Evolutionary conservation across 2,888 invertebrate species (phyloP), one percentile per base, ranked within the genome.

Genomic region (Plagodis dolabraria): DNA sequence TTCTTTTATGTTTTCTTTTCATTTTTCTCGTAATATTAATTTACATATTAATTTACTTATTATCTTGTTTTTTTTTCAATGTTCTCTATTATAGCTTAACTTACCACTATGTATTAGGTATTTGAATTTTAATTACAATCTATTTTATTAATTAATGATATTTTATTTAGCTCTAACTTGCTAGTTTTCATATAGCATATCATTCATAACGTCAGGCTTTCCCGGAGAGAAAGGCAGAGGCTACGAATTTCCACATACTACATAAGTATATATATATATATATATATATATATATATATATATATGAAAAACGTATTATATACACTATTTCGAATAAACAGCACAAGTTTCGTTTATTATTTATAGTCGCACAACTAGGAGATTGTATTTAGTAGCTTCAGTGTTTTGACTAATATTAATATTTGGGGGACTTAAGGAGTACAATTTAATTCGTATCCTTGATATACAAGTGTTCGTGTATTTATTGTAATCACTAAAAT

Each of bases 311-410:
- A n/a, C n/a, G n/a, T 22, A 22, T 22, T 22, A 22, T 57, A 62
- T 64, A 74, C 65, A 65, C 62, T 70, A 67, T 79, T 78, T 77
- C 64, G 71, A 76, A 78, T 77, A 74, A 69, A 77, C 75, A 77
- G 80, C 82, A 83, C 81, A 81, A 78, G 74, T 68, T 65, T 70
- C 71, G 70, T 58, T 65, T 64, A 65, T 61, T 71, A 62, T 63
- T 64, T 59, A 66, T 40, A 58, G 68, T 75, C 79, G 79, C 82
- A 82, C 80, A 79, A 80, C 65, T 63, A 60, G 53, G 53, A 65
- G 58, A 54, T 69, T 59, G 58, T 58, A 52, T 63, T 42, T 50
- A 33, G 42, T 34, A 47, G 33, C 35, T 22, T 38, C 47, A 45
- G 34, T 22, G 40, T 34, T 7, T 42, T 43, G 9, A 43, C 43